A percentile compares a stretch with the other conserved stretches of the same genome.
These are phyloP conservation scores for Drosophila miranda DNA, from an alignment of 1,140 invertebrate genomes.

Conservation along the genomic window DNA sequence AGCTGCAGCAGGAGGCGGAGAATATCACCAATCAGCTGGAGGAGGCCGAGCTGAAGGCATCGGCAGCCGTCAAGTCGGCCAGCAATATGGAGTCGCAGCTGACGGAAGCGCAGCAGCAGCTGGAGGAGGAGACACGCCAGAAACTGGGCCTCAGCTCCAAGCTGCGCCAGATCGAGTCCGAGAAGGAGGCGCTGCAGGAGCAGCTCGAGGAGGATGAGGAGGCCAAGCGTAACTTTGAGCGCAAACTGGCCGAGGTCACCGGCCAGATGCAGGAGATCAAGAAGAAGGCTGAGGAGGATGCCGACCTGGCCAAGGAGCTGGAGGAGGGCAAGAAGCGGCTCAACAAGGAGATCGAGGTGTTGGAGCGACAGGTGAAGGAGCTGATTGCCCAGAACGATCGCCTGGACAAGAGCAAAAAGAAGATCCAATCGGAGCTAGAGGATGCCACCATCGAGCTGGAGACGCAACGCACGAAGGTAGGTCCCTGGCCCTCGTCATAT, in stretches of 20 bases:
- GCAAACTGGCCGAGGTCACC: slow-evolving; percentile 87
- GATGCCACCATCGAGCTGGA: slow-evolving; percentile 95
- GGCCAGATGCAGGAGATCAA: slow-evolving; percentile 92
- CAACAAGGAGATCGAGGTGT: slow-evolving; percentile 93
- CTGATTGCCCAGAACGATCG: slow-evolving; percentile 95
- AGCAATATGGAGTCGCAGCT: slow-evolving; percentile 92
- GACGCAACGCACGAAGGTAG: slow-evolving; percentile 90
- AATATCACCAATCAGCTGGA: slow-evolving; percentile 91
- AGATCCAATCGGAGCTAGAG: slow-evolving; percentile 96
- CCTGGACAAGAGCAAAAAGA: slow-evolving; percentile 98
- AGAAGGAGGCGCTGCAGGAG: slow-evolving; percentile 93
- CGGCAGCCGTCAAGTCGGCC: slow-evolving; percentile 90
- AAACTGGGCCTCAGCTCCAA: slow-evolving; percentile 95
- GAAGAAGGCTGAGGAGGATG: slow-evolving; percentile 96
- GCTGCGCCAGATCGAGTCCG: slow-evolving; percentile 93
- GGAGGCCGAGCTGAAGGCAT: slow-evolving; percentile 91
- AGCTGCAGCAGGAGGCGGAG: slow-evolving; percentile 90
- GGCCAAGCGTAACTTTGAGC: slow-evolving; percentile 88
- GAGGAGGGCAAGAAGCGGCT: slow-evolving; percentile 96
- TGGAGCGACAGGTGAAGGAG: slow-evolving; percentile 94
- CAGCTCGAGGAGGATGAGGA: slow-evolving; percentile 98
- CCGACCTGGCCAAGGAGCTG: slow-evolving; percentile 89
- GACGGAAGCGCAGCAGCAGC: slow-evolving; percentile 89
- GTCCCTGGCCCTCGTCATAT: neutral
- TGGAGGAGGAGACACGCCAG: slow-evolving; percentile 97